Base-by-base conservation (phyloP, 2,888 invertebrate genomes). In the Chaitophorus viminalis region DNA sequence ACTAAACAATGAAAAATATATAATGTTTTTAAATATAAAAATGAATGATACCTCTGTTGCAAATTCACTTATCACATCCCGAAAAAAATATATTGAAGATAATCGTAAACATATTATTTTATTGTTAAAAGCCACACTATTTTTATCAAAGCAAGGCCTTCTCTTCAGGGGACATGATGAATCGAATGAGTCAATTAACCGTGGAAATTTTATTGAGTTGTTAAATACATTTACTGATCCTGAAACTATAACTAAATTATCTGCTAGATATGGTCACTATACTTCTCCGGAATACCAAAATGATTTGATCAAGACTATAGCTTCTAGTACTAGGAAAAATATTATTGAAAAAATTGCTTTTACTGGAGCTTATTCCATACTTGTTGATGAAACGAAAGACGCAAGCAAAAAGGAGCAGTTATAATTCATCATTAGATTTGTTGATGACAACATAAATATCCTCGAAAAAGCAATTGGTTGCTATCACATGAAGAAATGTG, bases 141-240 rank as follows among this genome's bases (percentile, higher is more conserved):
- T 1, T 33, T 72, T 72, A 5, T 72, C 33, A 72, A 33, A 72
- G 17, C 70, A 72, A 72, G 33, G 33, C 33, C 72, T 72, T 72
- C 39, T 11, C 39, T 74, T 74, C 25, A 74, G 39, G 25, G 39
- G 74, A 36, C 25, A 74, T 74, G 74, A 60, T 14, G 60, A 60
- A 33, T 60, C 31, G 9, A 78, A 14, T 33, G 1, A 21, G 11
- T 78, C 78, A 60, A 17, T 31, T 9, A 78, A 78, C 9, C 60
- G 78, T 78, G 60, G 79, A 36, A 60, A 79, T 79, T 65, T 79
- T n/a, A 79, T 79, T 60, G 79, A 60, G 36, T 65, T 79, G 74
- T 36, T 74, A 74, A 39, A 74, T 74, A 74, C 11, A 5, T 11
- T 74, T 74, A 36, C 36, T 60, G 60, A 60, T 60, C 39, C 39